Evolutionary conservation across 1,140 invertebrate species (phyloP), one percentile per base, ranked within the genome.

Genomic region (Psix sp.): DNA sequence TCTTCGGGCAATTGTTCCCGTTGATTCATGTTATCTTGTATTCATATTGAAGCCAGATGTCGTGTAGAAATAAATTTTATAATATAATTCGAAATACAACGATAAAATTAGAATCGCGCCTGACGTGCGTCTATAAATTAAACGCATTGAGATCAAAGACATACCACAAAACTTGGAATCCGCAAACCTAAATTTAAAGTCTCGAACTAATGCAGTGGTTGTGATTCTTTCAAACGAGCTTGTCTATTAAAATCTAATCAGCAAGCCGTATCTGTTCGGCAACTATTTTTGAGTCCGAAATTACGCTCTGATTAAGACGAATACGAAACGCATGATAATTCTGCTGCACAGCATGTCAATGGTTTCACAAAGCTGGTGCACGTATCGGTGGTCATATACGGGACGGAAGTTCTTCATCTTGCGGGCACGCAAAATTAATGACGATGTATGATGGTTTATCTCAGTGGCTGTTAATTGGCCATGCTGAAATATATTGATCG

Each of bases 361-460:
- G 56, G 48, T 42, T 65, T 72, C 51, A 59, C 57, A 54, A 63
- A 40, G 52, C 57, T 65, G 65, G 60, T 38, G 63, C 45, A 17
- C 52, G 60, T 59, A 77, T 66, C 60, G 65, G 48, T n/a, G 48
- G 36, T 40, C 49, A 40, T 52, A 46, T 66, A 62, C 57, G 48
- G 52, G 71, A 67, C 70, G 75, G 74, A 77, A 77, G 65, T 74
- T 38, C 56, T 74, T 70, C 70, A 65, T 74, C 70, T 70, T 77
- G 16, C 36, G 35, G 46, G 51, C 66, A 39, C 38, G 60, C 46
- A 46, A 71, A 66, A 77, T 77, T 74, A 68, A 77, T 77, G 75
- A 74, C 62, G 60, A 71, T 75, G 63, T 48, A 54, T 60, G 60
- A 65, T 18, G 70, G 56, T 70, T 74, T 77, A 77, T 77, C 70